A percentile compares a stretch with the other conserved stretches of the same genome.
phyloP scores from a whole-genome alignment of 2,113 vertebrate species.

The Hucho hucho region DNA sequence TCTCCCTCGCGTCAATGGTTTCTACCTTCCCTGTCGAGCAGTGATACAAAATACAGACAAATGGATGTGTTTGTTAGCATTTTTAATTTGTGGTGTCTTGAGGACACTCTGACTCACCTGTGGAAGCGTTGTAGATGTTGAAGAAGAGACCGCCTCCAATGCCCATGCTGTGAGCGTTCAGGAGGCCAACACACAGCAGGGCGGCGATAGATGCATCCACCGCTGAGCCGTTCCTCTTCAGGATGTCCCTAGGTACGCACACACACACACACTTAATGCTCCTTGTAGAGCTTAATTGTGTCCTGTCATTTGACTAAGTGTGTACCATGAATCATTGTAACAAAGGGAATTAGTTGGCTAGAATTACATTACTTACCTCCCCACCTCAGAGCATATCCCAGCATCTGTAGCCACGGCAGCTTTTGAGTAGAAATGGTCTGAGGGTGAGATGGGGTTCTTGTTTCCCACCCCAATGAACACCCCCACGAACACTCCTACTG shows the following conservation, averaged over 20 bases:
- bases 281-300: not conserved
- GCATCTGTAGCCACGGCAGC: constrained; percentile 90
- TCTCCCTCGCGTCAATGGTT: constrained; percentile 91
- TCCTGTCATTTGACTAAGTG: not conserved
- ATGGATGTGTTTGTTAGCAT: not conserved
- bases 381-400: constrained; percentile 84
- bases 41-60: constrained; percentile 8
- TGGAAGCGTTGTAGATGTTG: constrained; percentile 82
- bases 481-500: constrained; percentile 72
- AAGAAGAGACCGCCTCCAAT: constrained; percentile 91
- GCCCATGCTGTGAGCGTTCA: constrained; percentile 94
- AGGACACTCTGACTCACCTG: constrained; percentile 70
- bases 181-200: constrained; percentile 85
- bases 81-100: not conserved
- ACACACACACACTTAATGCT: not conserved
- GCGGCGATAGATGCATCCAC: constrained; percentile 91
- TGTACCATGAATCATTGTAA: not conserved
- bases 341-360: not conserved
- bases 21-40: constrained; percentile 82
- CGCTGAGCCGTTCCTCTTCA: constrained; percentile 85
- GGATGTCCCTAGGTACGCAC: constrained; percentile 76
- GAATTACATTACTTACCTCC: constrained; percentile 65
- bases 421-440: constrained; percentile 71
- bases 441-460: constrained; percentile 24
- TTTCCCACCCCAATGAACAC: constrained; percentile 75